Evolutionary conservation across 2,888 invertebrate genomes (phyloP).

Genomic region (Phyto melanocephala): DNA sequence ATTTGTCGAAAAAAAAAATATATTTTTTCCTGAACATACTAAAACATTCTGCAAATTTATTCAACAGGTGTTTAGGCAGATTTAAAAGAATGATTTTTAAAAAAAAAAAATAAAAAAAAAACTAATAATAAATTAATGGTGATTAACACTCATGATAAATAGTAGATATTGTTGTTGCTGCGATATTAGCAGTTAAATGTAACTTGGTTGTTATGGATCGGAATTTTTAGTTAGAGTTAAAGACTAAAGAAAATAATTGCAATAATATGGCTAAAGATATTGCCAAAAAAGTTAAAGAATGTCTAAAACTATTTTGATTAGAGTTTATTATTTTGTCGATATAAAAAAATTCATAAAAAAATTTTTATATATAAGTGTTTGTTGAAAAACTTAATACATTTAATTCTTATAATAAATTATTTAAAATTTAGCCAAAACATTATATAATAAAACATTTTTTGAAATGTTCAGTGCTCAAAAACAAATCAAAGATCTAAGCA

Average conservation of each 20-base stretch:
- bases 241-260: background rate
- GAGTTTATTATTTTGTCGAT: too few species aligned
- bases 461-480: too few species aligned
- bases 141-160: constrained; percentile 64
- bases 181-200: background rate
- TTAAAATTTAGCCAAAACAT: too few species aligned
- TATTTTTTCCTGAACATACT: constrained; percentile 26
- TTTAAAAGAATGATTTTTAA: constrained; percentile 54
- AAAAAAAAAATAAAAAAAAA: background rate
- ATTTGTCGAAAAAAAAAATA: constrained; percentile 58
- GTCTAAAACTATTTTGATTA: too few species aligned
- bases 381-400: too few species aligned
- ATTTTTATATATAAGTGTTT: too few species aligned
- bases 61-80: constrained; percentile 61
- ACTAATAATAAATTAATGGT: constrained; percentile 36
- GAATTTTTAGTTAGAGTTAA: background rate
- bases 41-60: constrained; percentile 46
- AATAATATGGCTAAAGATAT: background rate
- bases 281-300: too few species aligned
- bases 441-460: too few species aligned
- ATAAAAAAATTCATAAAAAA: too few species aligned
- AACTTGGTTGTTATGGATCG: background rate
- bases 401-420: too few species aligned
- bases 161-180: background rate
- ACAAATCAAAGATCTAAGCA: too few species aligned